Conservation (phyloP, 2,797 vertebrate genomes). For the Peromyscus attwateri region DNA sequence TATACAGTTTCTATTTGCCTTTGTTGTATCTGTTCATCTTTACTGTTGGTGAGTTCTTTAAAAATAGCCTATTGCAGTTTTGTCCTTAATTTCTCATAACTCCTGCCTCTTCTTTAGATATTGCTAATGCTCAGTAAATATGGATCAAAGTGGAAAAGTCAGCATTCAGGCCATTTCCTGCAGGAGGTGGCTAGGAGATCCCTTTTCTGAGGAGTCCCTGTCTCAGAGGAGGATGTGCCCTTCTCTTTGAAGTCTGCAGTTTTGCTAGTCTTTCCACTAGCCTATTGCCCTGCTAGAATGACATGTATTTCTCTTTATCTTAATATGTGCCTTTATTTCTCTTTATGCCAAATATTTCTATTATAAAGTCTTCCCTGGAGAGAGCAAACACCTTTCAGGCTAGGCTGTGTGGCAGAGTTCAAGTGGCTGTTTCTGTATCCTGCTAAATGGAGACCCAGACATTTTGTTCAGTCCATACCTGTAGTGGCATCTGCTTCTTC, state of each 20-base stretch:
- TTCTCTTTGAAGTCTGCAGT: not conserved
- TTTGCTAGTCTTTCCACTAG: accelerated
- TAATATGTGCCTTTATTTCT: not conserved
- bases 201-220: too few species aligned
- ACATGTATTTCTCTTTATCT: not conserved
- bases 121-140: too few species aligned
- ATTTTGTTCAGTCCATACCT: too few species aligned
- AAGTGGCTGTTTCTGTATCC: not conserved
- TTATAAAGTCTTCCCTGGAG: not conserved
- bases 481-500: not conserved
- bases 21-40: not conserved
- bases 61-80: not conserved
- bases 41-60: not conserved
- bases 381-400: accelerated
- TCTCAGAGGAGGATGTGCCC: not conserved
- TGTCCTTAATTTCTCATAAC: accelerated
- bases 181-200: not conserved
- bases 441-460: not conserved
- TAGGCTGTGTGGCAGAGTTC: not conserved
- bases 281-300: accelerated
- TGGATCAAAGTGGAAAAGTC: not conserved
- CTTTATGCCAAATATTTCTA: not conserved
- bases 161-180: not conserved
- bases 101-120: not conserved
- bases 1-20: accelerated